Conservation (phyloP, 2,113 vertebrate genomes). For the Petrocephalus zakoni region DNA sequence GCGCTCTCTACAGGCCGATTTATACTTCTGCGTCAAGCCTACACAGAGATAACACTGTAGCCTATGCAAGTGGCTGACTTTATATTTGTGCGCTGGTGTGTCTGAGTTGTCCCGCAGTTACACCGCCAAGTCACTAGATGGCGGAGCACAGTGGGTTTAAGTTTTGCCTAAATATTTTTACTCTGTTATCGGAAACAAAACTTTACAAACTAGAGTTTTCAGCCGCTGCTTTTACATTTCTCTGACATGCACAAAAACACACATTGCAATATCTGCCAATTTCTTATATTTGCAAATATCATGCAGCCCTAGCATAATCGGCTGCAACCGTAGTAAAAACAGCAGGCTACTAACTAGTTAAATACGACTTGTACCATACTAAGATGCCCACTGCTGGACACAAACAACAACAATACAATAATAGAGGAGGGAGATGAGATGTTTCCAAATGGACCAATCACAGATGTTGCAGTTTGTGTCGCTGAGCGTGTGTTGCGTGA, state of each 20-base stretch:
- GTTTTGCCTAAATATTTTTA: not conserved
- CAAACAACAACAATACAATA: not conserved
- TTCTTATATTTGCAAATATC: not conserved
- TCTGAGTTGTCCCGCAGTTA: not conserved
- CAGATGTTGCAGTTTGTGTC: not conserved
- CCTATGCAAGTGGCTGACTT: not conserved
- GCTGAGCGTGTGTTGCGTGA: too few relatives aligned
- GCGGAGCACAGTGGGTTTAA: not conserved
- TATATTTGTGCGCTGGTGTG: not conserved
- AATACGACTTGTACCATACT: not conserved
- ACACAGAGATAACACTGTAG: not conserved
- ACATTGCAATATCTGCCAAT: not conserved
- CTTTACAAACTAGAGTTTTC: not conserved
- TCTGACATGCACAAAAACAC: not conserved
- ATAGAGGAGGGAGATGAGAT: not conserved
- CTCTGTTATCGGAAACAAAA: not conserved
- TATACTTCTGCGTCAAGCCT: not conserved
- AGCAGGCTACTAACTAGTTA: too few relatives aligned
- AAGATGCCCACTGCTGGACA: too few relatives aligned
- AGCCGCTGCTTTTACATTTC: not conserved
- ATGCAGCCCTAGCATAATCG: not conserved
- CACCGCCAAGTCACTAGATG: not conserved
- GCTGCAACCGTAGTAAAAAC: not conserved
- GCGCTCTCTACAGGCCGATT: not conserved
- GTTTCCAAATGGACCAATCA: not conserved